phyloP scores from a whole-genome alignment of 1,140 invertebrate genomes.

The Littorina saxatilis region DNA sequence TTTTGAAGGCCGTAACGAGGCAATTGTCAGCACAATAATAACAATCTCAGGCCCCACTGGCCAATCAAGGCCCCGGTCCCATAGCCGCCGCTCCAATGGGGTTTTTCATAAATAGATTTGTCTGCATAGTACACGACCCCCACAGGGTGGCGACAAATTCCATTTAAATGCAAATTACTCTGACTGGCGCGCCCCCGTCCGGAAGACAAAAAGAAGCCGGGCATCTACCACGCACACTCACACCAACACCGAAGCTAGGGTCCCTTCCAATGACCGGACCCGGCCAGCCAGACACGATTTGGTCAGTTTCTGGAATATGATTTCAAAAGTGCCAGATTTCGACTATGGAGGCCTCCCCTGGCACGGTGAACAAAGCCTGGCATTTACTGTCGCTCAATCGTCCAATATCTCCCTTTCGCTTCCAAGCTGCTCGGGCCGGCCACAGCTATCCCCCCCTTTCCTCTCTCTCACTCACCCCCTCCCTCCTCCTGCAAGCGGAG shows the following conservation, averaged over 20 bases:
- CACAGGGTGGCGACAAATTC: slow-evolving; percentile 41
- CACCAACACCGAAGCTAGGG: too few species aligned
- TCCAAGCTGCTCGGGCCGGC: background rate
- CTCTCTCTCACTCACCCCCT: background rate
- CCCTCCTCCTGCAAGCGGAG: too few species aligned
- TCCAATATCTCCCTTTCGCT: background rate
- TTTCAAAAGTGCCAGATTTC: slow-evolving; percentile 24
- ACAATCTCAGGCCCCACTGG: slow-evolving; percentile 37
- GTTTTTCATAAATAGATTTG: slow-evolving; percentile 47
- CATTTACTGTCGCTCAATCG: background rate
- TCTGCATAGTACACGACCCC: slow-evolving; percentile 32
- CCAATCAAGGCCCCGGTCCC: slow-evolving; percentile 32
- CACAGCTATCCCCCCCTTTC: background rate
- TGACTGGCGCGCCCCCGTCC: slow-evolving; percentile 22
- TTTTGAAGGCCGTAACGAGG: slow-evolving; percentile 45
- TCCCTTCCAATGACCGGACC: background rate
- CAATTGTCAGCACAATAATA: slow-evolving; percentile 46
- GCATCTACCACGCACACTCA: background rate
- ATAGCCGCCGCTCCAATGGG: slow-evolving; percentile 17
- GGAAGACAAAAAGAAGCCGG: background rate
- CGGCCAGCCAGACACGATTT: slow-evolving; percentile 20
- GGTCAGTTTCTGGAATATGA: slow-evolving; percentile 26
- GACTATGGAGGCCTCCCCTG: background rate
- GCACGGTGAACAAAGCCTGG: slow-evolving; percentile 1
- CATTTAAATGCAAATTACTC: slow-evolving; percentile 51